Conservation (phyloP, 2,113 vertebrate species). For the Hypocryptadius cinnamomeus region DNA sequence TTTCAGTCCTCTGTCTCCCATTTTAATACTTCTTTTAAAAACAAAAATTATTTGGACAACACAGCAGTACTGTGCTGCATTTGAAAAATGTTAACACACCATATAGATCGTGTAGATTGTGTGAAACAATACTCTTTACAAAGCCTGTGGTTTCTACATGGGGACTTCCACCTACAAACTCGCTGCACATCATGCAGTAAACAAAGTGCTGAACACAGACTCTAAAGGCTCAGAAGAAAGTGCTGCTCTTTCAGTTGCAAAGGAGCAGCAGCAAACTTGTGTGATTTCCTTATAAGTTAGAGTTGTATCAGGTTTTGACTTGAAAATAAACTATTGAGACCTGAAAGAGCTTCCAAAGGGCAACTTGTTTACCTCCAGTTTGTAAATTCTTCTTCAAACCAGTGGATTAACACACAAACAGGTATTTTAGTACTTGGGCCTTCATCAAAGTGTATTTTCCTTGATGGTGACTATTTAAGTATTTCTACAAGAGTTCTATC, state of each 20-base stretch:
- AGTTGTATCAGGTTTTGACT: not conserved
- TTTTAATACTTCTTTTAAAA: not conserved
- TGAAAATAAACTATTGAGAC: not conserved
- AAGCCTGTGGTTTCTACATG: not conserved
- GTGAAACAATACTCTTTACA: not conserved
- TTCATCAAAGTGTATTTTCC: not conserved
- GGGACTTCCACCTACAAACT: not conserved
- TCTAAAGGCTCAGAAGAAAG: not conserved
- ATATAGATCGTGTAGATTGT: not conserved
- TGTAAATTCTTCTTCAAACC: not conserved
- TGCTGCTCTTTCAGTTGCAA: not conserved
- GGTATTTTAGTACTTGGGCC: not conserved
- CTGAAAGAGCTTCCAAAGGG: not conserved
- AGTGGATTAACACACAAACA: not conserved
- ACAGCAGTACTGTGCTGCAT: not conserved
- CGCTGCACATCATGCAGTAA: not conserved
- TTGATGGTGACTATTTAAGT: not conserved
- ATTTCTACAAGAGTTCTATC: not conserved
- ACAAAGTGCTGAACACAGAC: not conserved
- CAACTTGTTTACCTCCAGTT: not conserved
- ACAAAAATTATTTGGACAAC: not conserved
- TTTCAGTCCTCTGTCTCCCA: not conserved
- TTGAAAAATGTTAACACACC: not conserved
- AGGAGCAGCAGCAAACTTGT: not conserved
- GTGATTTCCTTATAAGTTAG: not conserved